Evolutionary conservation across 2,888 invertebrate species (phyloP), one percentile per base, ranked within the genome.

Genomic region (Aspidiotus rigidus): DNA sequence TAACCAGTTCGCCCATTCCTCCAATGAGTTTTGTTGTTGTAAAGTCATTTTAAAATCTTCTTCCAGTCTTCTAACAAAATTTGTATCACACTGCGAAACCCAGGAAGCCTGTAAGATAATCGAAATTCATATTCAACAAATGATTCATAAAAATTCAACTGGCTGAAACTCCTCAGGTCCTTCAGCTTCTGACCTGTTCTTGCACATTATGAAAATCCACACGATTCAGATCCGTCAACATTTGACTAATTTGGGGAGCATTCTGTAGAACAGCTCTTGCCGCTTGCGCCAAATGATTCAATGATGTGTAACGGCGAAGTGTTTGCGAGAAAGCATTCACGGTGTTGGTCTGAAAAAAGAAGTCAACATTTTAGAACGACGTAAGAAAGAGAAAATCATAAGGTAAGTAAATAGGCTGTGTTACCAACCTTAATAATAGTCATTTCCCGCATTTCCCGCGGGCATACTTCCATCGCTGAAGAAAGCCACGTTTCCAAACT

Each of bases 1-100:
- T 75, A 99, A 82, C 99, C 99, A 99, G 64, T 86, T 84, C 40
- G 97, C 96, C 99, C 99, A 99, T 78, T 96, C 92, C 79, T 97
- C 97, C 74, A 99, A 81, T 1, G 93, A 88, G 75, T 93, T 92
- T 79, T 94, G 93, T 76, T 93, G 92, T 72, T 93, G 92, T 62
- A 94, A 80, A 0, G 92, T 92, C n/a, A 88, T 83, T 76, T 84
- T 84, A 78, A 98, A 98, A 78, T 97, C 95, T 44, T 89, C 88
- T 77, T 97, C 94, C 69, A 98, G 83, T 67, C 89, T 85, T 76
- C 87, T 86, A 39, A 91, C 88, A 62, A 93, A 86, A 16, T 86
- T 84, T 73, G 90, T 88, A 76, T 92, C 92, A 80, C 97, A 98
- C 75, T 94, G 91, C 78, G 97, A 98, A 9, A 98, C 96, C 97